Conservation (phyloP, 2,113 vertebrate genomes). For the Stomatorhinus ivindoensis region DNA sequence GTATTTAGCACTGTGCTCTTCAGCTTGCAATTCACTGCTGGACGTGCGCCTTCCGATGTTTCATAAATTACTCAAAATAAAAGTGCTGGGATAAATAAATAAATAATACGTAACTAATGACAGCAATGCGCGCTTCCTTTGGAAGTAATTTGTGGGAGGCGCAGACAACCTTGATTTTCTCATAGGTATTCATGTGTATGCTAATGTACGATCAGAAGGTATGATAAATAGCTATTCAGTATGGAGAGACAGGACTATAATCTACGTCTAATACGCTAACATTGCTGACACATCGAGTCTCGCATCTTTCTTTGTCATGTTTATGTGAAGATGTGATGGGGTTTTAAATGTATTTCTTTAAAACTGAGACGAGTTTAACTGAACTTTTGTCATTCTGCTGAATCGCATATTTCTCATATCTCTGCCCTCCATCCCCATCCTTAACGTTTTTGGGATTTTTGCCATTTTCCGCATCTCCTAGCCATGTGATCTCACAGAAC, state of each 20-base stretch:
- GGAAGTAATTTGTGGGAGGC: constrained; percentile 27
- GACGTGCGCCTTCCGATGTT: not conserved
- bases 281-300: constrained; percentile 24
- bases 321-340: constrained; percentile 4
- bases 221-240: constrained; percentile 30
- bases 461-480: constrained; percentile 22
- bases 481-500: constrained; percentile 18
- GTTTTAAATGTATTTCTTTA: constrained; percentile 24
- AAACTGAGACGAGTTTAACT: constrained; percentile 15
- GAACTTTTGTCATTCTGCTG: constrained; percentile 28
- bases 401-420: constrained; percentile 3
- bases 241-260: constrained; percentile 21
- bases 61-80: not conserved
- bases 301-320: constrained; percentile 6
- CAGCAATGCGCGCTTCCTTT: constrained; percentile 21
- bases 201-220: constrained; percentile 31
- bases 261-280: not conserved
- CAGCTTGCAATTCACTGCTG: not conserved
- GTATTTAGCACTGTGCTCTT: constrained; percentile 6
- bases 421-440: not conserved
- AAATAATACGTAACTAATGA: not conserved
- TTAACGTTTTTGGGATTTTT: constrained; percentile 33
- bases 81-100: not conserved
- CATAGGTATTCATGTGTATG: constrained; percentile 27
- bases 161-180: constrained; percentile 18